These are phyloP conservation scores for Polyommatus icarus DNA, from an alignment of 2,888 invertebrate species.

Conservation along the genomic window DNA sequence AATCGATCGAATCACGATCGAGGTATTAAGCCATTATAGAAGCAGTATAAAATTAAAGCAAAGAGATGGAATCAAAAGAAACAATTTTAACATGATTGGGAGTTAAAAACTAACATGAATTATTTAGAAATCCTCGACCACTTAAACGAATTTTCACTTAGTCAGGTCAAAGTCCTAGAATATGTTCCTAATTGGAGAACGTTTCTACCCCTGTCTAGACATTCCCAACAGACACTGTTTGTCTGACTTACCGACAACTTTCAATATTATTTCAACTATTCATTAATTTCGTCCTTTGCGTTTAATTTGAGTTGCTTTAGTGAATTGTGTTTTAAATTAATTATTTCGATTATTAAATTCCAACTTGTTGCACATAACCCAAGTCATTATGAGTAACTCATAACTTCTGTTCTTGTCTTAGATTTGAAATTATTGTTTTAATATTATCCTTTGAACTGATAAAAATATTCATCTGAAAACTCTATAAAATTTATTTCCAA, in stretches of 20 bases:
- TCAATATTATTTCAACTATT: slow-evolving; percentile 17
- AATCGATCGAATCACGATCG: too few relatives aligned
- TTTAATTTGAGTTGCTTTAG: not conserved
- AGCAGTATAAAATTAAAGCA: not conserved
- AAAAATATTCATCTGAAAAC: not conserved
- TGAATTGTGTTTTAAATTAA: not conserved
- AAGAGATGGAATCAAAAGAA: not conserved
- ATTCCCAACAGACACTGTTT: slow-evolving; percentile 41
- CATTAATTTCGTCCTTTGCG: not conserved
- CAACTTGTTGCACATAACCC: not conserved
- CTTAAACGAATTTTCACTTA: not conserved
- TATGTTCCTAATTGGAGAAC: slow-evolving; percentile 36
- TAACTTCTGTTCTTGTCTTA: not conserved
- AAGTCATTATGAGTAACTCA: not conserved
- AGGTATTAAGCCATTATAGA: too few relatives aligned
- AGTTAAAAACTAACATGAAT: not conserved
- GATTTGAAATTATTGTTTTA: not conserved
- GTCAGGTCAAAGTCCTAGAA: slow-evolving; percentile 7
- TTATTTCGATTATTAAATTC: not conserved
- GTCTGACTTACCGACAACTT: slow-evolving; percentile 39
- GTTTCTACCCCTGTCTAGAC: slow-evolving; percentile 41
- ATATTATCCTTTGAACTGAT: not conserved
- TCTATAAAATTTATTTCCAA: not conserved
- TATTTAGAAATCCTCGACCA: not conserved
- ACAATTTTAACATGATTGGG: not conserved